Base-by-base conservation (phyloP, 2,888 invertebrate genomes). In the Ormyrus pomaceus region DNA sequence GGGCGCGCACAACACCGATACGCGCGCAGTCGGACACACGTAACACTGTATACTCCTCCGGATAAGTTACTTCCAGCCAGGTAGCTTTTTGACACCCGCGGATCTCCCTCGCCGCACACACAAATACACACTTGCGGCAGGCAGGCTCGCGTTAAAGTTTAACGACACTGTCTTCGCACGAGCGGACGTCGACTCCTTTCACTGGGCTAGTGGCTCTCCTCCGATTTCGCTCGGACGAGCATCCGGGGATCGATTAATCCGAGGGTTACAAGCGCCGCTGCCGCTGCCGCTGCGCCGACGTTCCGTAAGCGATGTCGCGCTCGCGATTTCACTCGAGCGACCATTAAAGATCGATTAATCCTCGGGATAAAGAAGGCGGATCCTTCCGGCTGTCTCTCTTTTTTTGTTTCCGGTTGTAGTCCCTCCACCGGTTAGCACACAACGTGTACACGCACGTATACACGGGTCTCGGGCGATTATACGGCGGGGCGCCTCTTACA, bases 341-440 rank as follows among this genome's bases (percentile, higher is more conserved):
- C 34, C 10, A 58, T 66, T 66, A 66, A 34, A 10, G 53, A 66
- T 34, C 51, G 66, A 66, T 66, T 53, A 66, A 66, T 53, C 53
- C 34, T 34, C 19, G 19, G 66, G 51, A 34, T 50, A 65, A 65
- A 48, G 64, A 19, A 6, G 65, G 45, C 1, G 13, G 9, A 62
- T 34, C 34, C 34, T 34, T 34, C 34, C 34, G 4, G 34, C 34
- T 2, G 34, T 34, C 34, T 34, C 34, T 34, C 1, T 34, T 34
- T 34, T 34, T 34, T 34, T 34, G 34, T 34, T 34, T 34, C 2
- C 1, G 19, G 34, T 34, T 4, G 34, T 34, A 34, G 34, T 34
- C 0, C 34, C 34, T 34, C 34, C 34, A 4, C 34, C 34, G 34
- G 34, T 34, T 34, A 34, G 11, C 9, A n/a, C 58, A 59, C 50